phyloP scores from a whole-genome alignment of 1,140 invertebrate species.

The Trissolcus basalis region DNA sequence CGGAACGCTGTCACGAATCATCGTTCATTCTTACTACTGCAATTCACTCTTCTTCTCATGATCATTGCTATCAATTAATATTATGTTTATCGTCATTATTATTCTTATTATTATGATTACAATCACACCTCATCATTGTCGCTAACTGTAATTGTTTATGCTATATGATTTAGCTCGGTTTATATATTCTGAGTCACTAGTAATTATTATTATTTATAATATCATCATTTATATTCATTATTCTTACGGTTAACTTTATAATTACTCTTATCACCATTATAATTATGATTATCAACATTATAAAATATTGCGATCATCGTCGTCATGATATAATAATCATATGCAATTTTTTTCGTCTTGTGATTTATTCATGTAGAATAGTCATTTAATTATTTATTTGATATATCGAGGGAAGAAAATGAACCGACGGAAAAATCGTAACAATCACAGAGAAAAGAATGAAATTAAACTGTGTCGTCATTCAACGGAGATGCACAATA shows the following conservation, averaged over 20 bases:
- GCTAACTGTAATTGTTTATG: slow-evolving; percentile 49
- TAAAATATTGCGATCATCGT: slow-evolving; percentile 53
- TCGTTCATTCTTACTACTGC: slow-evolving; percentile 39
- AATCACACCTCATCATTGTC: slow-evolving; percentile 58
- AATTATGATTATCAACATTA: slow-evolving; percentile 53
- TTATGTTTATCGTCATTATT: slow-evolving; percentile 49
- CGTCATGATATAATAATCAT: slow-evolving; percentile 57
- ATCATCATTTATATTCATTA: slow-evolving; percentile 55
- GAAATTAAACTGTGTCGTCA: too few relatives aligned
- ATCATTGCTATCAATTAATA: slow-evolving; percentile 62
- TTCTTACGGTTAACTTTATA: slow-evolving; percentile 53
- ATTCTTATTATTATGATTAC: slow-evolving; percentile 55
- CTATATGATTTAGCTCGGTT: slow-evolving; percentile 50
- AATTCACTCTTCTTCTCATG: slow-evolving; percentile 56
- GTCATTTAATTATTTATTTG: slow-evolving; percentile 56
- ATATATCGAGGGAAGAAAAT: slow-evolving; percentile 36
- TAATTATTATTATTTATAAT: slow-evolving; percentile 54
- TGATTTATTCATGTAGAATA: slow-evolving; percentile 55
- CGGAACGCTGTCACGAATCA: not conserved
- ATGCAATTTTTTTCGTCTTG: slow-evolving; percentile 57
- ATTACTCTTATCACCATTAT: slow-evolving; percentile 51
- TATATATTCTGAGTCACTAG: slow-evolving; percentile 53
- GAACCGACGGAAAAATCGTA: slow-evolving; percentile 10
- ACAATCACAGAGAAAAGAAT: not conserved
- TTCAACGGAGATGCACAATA: not conserved